phyloP scores from a whole-genome alignment of 2,797 vertebrate species.

The Falco concolor region DNA sequence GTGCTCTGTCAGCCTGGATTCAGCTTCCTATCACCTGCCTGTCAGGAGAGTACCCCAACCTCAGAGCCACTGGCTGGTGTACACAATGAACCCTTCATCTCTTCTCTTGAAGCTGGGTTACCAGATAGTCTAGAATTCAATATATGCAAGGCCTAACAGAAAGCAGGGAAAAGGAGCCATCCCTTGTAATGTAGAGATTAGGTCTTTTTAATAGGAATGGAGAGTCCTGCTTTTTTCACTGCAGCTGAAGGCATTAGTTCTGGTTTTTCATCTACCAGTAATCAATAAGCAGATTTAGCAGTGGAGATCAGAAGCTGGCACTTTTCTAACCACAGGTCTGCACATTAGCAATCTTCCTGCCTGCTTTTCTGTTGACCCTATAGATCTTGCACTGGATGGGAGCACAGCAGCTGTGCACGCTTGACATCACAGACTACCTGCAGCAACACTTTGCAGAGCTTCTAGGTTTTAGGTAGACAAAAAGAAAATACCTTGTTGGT shows the following conservation, averaged over 20 bases:
- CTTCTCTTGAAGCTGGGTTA: not conserved
- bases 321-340: not conserved
- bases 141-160: accelerated
- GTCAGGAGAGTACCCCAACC: not conserved
- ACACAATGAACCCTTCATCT: not conserved
- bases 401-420: not conserved
- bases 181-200: not conserved
- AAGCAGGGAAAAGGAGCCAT: not conserved
- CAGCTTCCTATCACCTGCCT: not conserved
- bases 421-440: not conserved
- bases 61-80: not conserved
- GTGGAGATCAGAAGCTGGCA: not conserved
- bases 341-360: not conserved
- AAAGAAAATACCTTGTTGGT: not conserved
- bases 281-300: not conserved
- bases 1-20: not conserved
- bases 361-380: not conserved
- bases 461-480: not conserved
- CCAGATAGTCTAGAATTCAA: not conserved
- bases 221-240: not conserved
- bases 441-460: not conserved
- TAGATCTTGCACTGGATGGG: not conserved
- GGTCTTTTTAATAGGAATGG: not conserved
- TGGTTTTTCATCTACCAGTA: not conserved
- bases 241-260: not conserved